Percentiles rank a stretch among this genome's conserved stretches.
Conservation (phyloP, 2,113 vertebrate genomes). For the Cyrtonyx montezumae region DNA sequence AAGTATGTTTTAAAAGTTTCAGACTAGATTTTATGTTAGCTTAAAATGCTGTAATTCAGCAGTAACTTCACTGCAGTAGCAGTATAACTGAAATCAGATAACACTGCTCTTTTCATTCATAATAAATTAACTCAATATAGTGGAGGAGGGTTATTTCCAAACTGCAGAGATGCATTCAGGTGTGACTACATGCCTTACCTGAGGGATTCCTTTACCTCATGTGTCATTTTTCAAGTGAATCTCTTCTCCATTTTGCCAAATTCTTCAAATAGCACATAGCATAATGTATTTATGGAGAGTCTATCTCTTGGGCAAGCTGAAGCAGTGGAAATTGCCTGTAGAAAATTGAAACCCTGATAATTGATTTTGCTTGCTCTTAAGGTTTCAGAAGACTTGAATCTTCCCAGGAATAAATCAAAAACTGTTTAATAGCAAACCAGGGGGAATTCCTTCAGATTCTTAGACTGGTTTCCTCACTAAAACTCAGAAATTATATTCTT, state of each 20-base stretch:
- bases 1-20: conserved; percentile 24
- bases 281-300: conserved; percentile 69
- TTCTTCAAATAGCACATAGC: conserved; percentile 56
- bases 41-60: conserved; percentile 11
- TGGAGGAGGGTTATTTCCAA: conserved; percentile 53
- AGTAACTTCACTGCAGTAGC: background rate
- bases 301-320: conserved; percentile 74
- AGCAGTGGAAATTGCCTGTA: conserved; percentile 66
- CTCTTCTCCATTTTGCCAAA: conserved; percentile 64
- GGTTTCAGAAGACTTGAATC: conserved; percentile 72
- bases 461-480: conserved; percentile 49
- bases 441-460: conserved; percentile 52
- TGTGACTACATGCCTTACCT: conserved; percentile 45
- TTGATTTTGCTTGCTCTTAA: conserved; percentile 77
- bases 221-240: conserved; percentile 52
- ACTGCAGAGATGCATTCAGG: conserved; percentile 47
- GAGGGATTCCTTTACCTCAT: conserved; percentile 69
- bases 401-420: conserved; percentile 75
- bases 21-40: background rate
- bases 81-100: background rate
- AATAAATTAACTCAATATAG: conserved; percentile 50
- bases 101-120: conserved; percentile 7
- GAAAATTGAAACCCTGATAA: conserved; percentile 79
- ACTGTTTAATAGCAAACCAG: conserved; percentile 56
- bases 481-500: conserved; percentile 52